Conservation (phyloP, 2,113 vertebrate genomes). For the Anhinga rufa region DNA sequence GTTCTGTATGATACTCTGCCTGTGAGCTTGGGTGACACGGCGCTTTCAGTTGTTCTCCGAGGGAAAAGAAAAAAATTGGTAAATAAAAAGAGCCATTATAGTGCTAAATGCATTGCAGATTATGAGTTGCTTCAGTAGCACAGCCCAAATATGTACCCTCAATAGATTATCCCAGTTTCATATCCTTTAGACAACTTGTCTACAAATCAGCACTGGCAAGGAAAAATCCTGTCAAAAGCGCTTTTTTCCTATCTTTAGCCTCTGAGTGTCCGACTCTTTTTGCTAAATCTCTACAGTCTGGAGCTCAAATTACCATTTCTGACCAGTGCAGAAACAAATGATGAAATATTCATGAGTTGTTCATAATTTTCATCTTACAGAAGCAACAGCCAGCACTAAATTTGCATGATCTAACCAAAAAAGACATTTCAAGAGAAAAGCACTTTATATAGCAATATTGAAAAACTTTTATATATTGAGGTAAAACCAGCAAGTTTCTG, state of each 20-base stretch:
- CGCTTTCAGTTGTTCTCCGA: background rate
- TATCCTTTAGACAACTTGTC: background rate
- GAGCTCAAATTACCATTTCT: constrained; percentile 43
- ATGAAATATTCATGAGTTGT: constrained; percentile 54
- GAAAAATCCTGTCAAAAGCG: background rate
- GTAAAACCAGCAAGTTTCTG: background rate
- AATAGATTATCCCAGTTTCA: background rate
- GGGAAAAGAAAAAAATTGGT: no score
- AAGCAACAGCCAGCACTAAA: constrained; percentile 14
- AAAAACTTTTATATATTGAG: background rate
- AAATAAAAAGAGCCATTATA: background rate
- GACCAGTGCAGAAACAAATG: constrained; percentile 38
- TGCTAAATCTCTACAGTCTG: background rate
- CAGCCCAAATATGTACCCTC: background rate
- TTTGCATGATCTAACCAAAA: constrained; percentile 10
- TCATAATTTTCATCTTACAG: constrained; percentile 6
- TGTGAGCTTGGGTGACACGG: background rate
- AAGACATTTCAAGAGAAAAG: background rate
- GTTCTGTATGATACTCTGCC: background rate
- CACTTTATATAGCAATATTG: background rate
- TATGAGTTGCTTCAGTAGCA: background rate
- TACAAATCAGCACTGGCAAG: background rate
- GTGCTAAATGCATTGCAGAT: background rate
- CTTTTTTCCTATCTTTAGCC: background rate
- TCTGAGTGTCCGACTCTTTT: background rate